A percentile compares a stretch with the other conserved stretches of the same genome.
Conservation (phyloP, 92 coral and sea anemone species). For the Scolanthus callimorphus region DNA sequence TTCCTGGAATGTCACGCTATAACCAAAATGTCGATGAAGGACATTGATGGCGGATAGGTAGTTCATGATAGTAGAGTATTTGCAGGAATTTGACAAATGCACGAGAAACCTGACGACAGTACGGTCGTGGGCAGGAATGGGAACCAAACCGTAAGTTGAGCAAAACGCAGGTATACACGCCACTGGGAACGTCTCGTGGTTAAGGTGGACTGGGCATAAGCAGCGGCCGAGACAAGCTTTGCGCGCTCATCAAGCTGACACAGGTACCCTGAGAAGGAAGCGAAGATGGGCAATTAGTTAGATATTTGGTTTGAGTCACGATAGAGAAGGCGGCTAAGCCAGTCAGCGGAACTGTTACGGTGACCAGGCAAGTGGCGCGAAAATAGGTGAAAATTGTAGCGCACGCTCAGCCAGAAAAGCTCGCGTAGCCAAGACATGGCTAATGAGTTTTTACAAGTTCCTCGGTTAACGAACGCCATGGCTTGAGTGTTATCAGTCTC, state of each 20-base stretch:
- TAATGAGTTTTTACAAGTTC: slow-evolving; percentile 9
- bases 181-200: slow-evolving; percentile 20
- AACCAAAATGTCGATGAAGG: slow-evolving; percentile 16
- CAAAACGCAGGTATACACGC: slow-evolving; percentile 13
- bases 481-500: no score
- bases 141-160: not conserved
- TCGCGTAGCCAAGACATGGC: slow-evolving; percentile 31
- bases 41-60: slow-evolving; percentile 17
- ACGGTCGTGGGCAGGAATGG: slow-evolving; percentile 2
- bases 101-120: slow-evolving; percentile 13
- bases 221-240: slow-evolving; percentile 23
- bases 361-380: slow-evolving; percentile 17
- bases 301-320: no score
- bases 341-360: slow-evolving; percentile 10
- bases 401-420: slow-evolving; percentile 22
- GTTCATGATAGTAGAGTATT: slow-evolving; percentile 4
- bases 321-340: slow-evolving; percentile 5
- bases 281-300: slow-evolving; percentile 2
- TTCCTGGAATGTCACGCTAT: slow-evolving; percentile 7
- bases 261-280: slow-evolving; percentile 6
- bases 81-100: slow-evolving; percentile 23
- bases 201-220: slow-evolving; percentile 15
- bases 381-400: slow-evolving; percentile 8
- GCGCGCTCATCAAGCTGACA: slow-evolving; percentile 11
- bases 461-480: slow-evolving; percentile 12